Conservation (phyloP, 2,113 vertebrate genomes). For the Columba janthina region DNA sequence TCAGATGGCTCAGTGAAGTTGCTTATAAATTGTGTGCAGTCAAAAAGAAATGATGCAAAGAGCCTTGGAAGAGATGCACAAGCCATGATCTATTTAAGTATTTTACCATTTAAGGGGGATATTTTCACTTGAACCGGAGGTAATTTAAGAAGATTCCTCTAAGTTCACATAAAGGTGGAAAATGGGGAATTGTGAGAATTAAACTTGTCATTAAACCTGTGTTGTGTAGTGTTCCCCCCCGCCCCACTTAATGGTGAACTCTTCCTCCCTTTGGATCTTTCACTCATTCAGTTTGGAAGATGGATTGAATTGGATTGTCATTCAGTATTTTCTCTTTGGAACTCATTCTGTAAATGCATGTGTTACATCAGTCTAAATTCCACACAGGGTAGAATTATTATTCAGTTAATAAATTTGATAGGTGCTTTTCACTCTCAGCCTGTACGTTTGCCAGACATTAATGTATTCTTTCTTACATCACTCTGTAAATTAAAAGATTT, state of each 20-base stretch:
- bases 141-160: neutral
- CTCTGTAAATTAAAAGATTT: neutral
- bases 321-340: neutral
- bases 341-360: neutral
- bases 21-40: neutral
- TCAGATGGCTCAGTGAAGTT: neutral
- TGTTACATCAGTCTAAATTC: neutral
- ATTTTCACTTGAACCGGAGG: neutral
- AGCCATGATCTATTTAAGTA: neutral
- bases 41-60: neutral
- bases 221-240: accelerated
- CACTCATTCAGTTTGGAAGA: neutral
- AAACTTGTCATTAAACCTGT: neutral
- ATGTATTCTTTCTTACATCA: neutral
- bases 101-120: neutral
- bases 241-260: neutral
- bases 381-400: neutral
- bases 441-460: neutral
- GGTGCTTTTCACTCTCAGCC: neutral
- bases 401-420: neutral
- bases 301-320: neutral
- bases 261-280: neutral
- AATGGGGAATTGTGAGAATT: neutral
- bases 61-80: neutral
- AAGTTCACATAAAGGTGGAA: neutral